Base-by-base conservation (phyloP, 1,140 invertebrate species). In the Drosophila ohnishii region DNA sequence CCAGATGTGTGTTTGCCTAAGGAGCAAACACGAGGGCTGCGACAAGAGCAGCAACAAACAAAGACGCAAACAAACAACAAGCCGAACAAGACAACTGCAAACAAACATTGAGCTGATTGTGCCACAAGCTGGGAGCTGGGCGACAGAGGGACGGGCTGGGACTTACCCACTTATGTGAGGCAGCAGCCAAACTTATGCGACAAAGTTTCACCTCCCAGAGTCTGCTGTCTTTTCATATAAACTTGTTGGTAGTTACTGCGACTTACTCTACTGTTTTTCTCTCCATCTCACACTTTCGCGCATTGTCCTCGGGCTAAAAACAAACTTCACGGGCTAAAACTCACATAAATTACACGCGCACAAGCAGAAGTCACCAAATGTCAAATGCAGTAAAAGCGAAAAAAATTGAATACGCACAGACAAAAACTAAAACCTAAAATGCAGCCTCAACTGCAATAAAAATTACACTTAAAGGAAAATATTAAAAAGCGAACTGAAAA, bases 291-390 rank as follows among this genome's bases (percentile, higher is more conserved):
- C 53, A 34, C 42, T 51, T 51, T 53, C 22, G 42, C 61, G 62
- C 45, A 42, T 56, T 61, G 57, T 57, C 70, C 83, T 70, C 67
- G 66, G 67, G 78, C 66, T 61, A 50, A 85, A 77, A 73, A 75
- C 81, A 72, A 86, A 84, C 76, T 84, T 79, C 72, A 76, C 34
- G 63, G 59, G 48, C 59, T 73, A 78, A 78, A 87, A 87, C 83
- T 88, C 84, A 80, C 83, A 87, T 87, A 87, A 87, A 87, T 87
- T 84, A 88, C 80, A 81, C 69, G 64, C 53, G 70, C 75, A 73
- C 78, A 61, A 63, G 75, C 83, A 83, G 75, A 87, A 86, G 83
- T 86, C 83, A 80, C 83, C 81, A 77, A 87, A 88, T 87, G 83
- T 88, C 84, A 87, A 80, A 87, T 84, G 84, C 83, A 87, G 58